Evolutionary conservation across 2,888 invertebrate species (phyloP).

Genomic region (Bellardia bayeri): DNA sequence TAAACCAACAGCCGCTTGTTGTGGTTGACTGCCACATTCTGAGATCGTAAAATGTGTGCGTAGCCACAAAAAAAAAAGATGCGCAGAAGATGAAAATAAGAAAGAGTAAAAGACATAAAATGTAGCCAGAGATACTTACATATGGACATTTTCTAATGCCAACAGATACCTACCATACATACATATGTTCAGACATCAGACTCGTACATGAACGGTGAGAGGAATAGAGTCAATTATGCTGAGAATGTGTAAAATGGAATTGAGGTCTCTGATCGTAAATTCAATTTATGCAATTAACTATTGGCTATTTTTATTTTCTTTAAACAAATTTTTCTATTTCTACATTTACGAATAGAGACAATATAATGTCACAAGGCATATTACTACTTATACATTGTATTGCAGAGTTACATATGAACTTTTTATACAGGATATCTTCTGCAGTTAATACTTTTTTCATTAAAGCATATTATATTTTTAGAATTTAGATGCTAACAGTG

Average conservation of each 20-base stretch:
- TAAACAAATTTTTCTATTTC: background rate
- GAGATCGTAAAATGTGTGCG: conserved; percentile 10
- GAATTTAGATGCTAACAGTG: too few species aligned
- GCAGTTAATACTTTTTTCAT: too few species aligned
- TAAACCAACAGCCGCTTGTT: conserved; percentile 26
- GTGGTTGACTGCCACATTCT: conserved; percentile 13
- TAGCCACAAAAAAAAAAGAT: conserved; percentile 23
- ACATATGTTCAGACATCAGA: too few species aligned
- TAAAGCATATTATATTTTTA: too few species aligned
- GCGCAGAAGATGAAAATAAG: background rate
- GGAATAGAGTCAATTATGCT: background rate
- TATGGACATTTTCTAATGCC: conserved; percentile 22
- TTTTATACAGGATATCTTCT: background rate
- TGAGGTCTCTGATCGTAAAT: conserved; percentile 35
- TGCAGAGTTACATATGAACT: too few species aligned
- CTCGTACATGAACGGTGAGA: background rate
- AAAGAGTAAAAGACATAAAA: background rate
- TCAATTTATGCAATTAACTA: conserved; percentile 12
- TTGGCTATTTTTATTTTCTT: background rate
- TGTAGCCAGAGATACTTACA: background rate
- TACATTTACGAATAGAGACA: background rate
- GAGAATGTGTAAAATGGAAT: background rate
- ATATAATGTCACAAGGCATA: background rate
- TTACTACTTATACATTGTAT: background rate
- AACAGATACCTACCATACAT: background rate